Base-by-base conservation (phyloP, 1,140 invertebrate species). In the Aplysia californica region DNA sequence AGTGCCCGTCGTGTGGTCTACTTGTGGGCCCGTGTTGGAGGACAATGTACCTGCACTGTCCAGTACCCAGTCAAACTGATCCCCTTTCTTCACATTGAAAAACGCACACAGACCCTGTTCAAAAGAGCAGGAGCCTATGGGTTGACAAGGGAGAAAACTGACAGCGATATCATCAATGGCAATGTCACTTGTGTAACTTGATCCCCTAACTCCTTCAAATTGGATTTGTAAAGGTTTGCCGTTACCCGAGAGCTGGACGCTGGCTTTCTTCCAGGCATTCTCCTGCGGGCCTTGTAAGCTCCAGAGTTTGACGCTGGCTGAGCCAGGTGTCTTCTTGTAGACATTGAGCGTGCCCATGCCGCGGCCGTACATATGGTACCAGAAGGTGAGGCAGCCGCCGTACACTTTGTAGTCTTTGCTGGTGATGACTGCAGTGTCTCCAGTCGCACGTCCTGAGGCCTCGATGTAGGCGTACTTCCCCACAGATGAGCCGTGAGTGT, bases 311-410 rank as follows among this genome's bases (percentile, higher is more conserved):
- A 10, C 2, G 44, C 31, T 36, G 23, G 23, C 72, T 70, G 2
- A 0, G 33, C 81, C 83, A 61, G 77, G 76, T 33, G 65, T 74
- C 33, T 76, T 70, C 21, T 77, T 79, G 39, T 84, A 86, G 6
- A 89, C 78, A 44, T 82, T 80, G 1, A 89, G 78, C 23, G 79
- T 82, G 21, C 89, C 88, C 41, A 87, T 83, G 31, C 58, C 83
- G 29, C 38, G 65, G 18, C 95, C 95, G 83, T 92, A 95, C 94
- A 96, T 95, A 82, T 95, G 94, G 82, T 91, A 93, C 91, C 92
- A 95, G 86, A 79, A 79, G 21, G 31, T 73, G 26, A 79, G 64
- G 31, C 50, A 61, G 73, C 56, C 44, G 56, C 33, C 56, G 44
- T 78, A 80, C 20, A 79, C 82, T 55, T 1, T 4, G 38, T 64